Evolutionary conservation across 2,113 vertebrate species (phyloP), one percentile per base, ranked within the genome.

Genomic region (Benitochromis conjunctus): DNA sequence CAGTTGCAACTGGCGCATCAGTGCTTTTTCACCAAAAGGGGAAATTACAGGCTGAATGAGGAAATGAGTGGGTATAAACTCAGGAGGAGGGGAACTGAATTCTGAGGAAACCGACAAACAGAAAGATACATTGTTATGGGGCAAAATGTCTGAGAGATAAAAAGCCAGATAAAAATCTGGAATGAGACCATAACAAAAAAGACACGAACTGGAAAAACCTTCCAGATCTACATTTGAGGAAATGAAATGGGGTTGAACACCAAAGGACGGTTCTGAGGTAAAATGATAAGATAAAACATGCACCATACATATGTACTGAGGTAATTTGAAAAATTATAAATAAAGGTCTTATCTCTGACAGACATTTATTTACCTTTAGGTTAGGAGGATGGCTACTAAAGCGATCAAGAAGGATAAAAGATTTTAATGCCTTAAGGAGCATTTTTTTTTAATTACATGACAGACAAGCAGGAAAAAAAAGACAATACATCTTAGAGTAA

Each of bases 41-140:
- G 62, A 91, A 90, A 93, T 91, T 88, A 82, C 26, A 85, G 79
- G 29, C 14, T 78, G 36, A 91, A 91, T 26, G 54, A 89, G 88
- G 90, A 93, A 93, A 91, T 91, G 19, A 81, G 10, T 26, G 9
- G 14, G 13, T 80, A 9, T 6, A 60, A 55, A 53, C 9, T 16
- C 16, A 55, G 13, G 19, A 48, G 21, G 60, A 66, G 38, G 55
- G 77, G 41, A 74, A 76, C 58, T 43, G 34, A 80, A 54, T 87
- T 87, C 66, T 57, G 43, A 19, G 6, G 85, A 80, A 81, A 85
- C 19, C 2, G 1, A 41, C n/a, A 84, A 11, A 55, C 3, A 46
- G 6, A 82, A 34, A 69, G 7, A 81, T 8, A 60, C 5, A 57
- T 13, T 29, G 51, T 31, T 14, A 64, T 24, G 11, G 55, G 24